Conservation (phyloP, 1,140 invertebrate species). For the Drosophila oshimai region DNA sequence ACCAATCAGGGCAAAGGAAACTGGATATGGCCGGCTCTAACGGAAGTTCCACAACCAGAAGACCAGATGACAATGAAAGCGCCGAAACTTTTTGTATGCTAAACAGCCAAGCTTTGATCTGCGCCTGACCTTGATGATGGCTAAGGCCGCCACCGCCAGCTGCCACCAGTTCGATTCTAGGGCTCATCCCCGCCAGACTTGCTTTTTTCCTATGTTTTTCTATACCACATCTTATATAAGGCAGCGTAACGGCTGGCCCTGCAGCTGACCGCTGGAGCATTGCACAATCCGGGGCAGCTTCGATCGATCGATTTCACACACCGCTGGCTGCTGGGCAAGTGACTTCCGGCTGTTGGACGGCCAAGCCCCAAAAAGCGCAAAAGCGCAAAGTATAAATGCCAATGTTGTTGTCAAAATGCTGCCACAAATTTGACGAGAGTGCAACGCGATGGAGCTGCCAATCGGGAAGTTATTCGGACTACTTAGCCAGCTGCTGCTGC, state of each 20-base stretch:
- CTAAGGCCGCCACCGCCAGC: constrained; percentile 29
- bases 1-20: constrained; percentile 48
- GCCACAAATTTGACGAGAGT: constrained; percentile 74
- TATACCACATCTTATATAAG: constrained; percentile 15
- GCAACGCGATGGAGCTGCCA: constrained; percentile 62
- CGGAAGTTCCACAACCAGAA: constrained; percentile 18
- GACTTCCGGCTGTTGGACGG: constrained; percentile 53
- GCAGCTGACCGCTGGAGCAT: constrained; percentile 28
- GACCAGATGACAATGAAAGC: constrained; percentile 11
- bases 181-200: neutral
- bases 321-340: constrained; percentile 56
- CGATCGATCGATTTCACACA: constrained; percentile 77
- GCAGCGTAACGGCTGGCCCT: neutral
- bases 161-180: constrained; percentile 10
- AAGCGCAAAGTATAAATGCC: constrained; percentile 67
- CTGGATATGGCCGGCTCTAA: constrained; percentile 38
- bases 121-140: constrained; percentile 39
- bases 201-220: neutral
- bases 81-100: constrained; percentile 22
- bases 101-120: constrained; percentile 43
- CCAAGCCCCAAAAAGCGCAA: constrained; percentile 56
- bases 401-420: constrained; percentile 71
- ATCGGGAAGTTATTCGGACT: neutral
- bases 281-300: constrained; percentile 47
- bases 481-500: constrained; percentile 1